phyloP scores from a whole-genome alignment of 2,797 vertebrate genomes.

The Sitta carolinensis region DNA sequence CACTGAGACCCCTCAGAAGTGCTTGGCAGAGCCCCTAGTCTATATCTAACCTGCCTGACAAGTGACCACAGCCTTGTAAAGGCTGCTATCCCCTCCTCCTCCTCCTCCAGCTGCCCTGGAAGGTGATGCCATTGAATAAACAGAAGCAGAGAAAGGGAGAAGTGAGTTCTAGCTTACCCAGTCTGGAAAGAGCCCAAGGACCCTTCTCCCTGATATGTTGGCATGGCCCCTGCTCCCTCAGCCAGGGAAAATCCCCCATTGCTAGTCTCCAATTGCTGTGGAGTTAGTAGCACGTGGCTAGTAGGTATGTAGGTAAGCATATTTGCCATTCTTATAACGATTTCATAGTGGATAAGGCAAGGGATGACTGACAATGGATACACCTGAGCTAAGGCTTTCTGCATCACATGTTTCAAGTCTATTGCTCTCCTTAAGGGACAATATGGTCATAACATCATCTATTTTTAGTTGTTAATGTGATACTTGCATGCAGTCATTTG shows the following conservation, averaged over 20 bases:
- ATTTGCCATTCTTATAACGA: accelerated
- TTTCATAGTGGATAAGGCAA: neutral
- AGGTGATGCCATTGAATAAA: neutral
- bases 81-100: neutral
- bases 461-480: neutral
- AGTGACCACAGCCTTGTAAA: neutral
- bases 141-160: neutral
- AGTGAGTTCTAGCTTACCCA: neutral
- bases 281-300: neutral
- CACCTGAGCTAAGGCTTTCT: neutral
- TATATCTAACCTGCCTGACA: neutral
- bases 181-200: neutral
- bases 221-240: neutral
- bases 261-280: accelerated
- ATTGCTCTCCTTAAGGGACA: neutral
- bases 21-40: neutral
- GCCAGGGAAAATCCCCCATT: neutral
- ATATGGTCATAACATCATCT: neutral
- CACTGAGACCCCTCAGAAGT: neutral
- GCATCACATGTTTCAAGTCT: neutral
- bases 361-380: neutral
- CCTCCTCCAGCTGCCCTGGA: neutral
- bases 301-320: neutral
- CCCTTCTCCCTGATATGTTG: accelerated
- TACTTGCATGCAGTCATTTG: neutral